A percentile compares a stretch with the other conserved stretches of the same genome.
Evolutionary conservation across 2,113 vertebrate genomes (phyloP).

Genomic region (Leucosticte australis): DNA sequence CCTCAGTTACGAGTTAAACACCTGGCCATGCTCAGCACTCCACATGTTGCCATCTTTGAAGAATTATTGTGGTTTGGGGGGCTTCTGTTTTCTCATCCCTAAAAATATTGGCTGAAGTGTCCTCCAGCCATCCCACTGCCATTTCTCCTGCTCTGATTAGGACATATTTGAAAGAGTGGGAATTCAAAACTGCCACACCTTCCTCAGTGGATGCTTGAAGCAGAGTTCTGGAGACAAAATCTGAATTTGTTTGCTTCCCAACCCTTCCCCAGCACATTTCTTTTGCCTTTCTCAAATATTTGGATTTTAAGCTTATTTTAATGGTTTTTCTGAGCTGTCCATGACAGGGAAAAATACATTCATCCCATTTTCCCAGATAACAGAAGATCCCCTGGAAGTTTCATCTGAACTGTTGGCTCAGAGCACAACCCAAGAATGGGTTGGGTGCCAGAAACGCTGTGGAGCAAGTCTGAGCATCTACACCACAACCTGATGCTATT

Average conservation of each 20-base stretch:
- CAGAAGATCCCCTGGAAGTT: background rate
- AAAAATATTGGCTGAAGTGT: background rate
- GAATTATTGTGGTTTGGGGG: background rate
- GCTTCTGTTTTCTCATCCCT: background rate
- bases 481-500: background rate
- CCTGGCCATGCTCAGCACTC: background rate
- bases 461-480: background rate
- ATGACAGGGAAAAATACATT: background rate
- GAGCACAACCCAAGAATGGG: background rate
- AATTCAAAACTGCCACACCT: background rate
- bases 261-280: background rate
- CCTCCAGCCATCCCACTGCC: background rate
- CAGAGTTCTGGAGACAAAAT: background rate
- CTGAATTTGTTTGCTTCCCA: background rate
- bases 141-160: background rate
- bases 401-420: background rate
- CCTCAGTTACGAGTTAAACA: background rate
- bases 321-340: background rate
- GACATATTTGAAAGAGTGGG: background rate
- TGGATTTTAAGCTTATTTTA: background rate
- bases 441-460: background rate
- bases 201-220: background rate
- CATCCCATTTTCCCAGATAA: background rate
- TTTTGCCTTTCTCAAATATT: background rate
- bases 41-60: background rate